Conservation (phyloP, 2,113 vertebrate genomes). For the Silurus meridionalis region DNA sequence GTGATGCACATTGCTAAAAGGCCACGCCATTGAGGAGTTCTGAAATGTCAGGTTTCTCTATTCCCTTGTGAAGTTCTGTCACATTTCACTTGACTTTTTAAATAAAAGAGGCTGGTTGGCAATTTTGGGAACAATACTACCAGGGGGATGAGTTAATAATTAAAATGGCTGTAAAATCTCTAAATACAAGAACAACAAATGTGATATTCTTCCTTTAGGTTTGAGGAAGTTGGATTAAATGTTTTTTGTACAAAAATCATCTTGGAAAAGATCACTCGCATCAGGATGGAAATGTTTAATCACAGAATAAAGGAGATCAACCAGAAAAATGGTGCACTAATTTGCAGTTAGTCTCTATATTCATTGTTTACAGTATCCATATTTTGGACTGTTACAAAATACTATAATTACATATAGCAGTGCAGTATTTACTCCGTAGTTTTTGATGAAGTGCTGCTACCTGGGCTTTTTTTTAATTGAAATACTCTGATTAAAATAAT, state of each 20-base stretch:
- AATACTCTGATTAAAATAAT: neutral
- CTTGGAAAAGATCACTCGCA: neutral
- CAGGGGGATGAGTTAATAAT: neutral
- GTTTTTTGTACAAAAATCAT: neutral
- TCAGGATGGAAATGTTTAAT: neutral
- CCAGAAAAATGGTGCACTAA: neutral
- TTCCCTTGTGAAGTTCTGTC: conserved; percentile 27
- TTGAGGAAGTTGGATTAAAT: neutral
- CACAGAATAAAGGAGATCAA: neutral
- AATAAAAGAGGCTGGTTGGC: neutral
- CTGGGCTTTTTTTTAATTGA: neutral
- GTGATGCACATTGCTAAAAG: conserved; percentile 46
- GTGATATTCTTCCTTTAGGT: neutral
- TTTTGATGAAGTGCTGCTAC: neutral
- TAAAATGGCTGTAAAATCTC: neutral
- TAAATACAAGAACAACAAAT: neutral
- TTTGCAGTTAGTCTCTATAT: neutral
- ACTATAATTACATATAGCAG: neutral
- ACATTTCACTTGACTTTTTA: conserved; percentile 23
- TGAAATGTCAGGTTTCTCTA: conserved; percentile 49
- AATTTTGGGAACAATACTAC: neutral
- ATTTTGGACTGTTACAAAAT: neutral
- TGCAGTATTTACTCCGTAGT: neutral
- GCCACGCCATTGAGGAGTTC: conserved; percentile 48
- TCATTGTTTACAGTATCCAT: neutral